A percentile compares a stretch with the other conserved stretches of the same genome.
Evolutionary conservation across 2,888 invertebrate genomes (phyloP).

Genomic region (Hemaris fuciformis): DNA sequence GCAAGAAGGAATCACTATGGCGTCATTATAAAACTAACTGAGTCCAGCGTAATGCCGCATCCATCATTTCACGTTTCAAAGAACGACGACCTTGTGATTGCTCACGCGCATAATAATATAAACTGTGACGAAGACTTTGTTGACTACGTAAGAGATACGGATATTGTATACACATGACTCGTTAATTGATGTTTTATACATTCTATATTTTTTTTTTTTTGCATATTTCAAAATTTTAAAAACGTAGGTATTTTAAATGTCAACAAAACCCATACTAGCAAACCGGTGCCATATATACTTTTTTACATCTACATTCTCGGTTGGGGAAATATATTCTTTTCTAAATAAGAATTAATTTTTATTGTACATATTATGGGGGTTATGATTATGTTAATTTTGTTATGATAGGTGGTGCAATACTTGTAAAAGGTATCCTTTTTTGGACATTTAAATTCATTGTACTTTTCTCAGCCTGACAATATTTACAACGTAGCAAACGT

Average conservation of each 20-base stretch:
- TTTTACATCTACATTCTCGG: not conserved
- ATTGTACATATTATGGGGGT: not conserved
- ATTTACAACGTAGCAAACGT: too few species aligned
- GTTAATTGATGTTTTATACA: not conserved
- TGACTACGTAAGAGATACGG: constrained; percentile 15
- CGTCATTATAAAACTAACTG: not conserved
- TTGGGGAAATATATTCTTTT: not conserved
- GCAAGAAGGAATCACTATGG: not conserved
- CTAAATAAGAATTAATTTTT: not conserved
- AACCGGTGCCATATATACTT: not conserved
- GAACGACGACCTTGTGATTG: constrained; percentile 23
- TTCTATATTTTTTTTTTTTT: not conserved
- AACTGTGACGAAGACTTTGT: constrained; percentile 15
- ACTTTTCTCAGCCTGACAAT: too few species aligned
- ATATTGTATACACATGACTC: not conserved
- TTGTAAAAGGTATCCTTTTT: not conserved
- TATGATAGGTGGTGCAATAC: not conserved
- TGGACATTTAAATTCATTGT: too few species aligned
- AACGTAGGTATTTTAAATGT: not conserved
- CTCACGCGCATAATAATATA: constrained; percentile 26
- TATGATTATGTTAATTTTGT: not conserved
- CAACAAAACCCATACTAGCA: not conserved
- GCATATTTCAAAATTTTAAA: not conserved
- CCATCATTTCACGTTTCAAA: constrained; percentile 13
- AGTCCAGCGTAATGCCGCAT: not conserved